Percentiles rank a stretch among this genome's conserved stretches.
These are phyloP conservation scores for Actenoides lindsayi DNA, from an alignment of 2,113 vertebrate species.

Conservation along the genomic window DNA sequence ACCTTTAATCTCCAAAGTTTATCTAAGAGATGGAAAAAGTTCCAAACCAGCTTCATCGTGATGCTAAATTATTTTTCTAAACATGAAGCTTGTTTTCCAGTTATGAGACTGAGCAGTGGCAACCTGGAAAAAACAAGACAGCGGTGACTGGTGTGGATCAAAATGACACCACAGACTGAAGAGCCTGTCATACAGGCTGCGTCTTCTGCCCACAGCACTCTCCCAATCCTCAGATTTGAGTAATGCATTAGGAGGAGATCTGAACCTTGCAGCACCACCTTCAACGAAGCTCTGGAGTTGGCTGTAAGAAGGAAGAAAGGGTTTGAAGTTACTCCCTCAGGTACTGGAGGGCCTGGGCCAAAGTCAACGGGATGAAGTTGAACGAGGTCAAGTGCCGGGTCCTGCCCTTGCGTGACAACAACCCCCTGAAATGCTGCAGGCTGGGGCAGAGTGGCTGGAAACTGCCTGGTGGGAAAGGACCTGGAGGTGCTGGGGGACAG, in stretches of 20 bases:
- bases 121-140: background rate
- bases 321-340: background rate
- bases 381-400: no score
- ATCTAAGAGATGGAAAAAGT: background rate
- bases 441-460: no score
- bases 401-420: no score
- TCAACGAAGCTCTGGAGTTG: background rate
- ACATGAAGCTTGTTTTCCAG: background rate
- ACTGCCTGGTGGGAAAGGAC: no score
- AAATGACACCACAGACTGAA: background rate
- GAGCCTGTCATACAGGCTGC: background rate
- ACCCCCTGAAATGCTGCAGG: no score
- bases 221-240: background rate
- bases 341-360: background rate
- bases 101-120: rapidly evolving
- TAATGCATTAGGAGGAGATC: background rate
- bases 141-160: background rate
- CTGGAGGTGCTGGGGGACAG: no score
- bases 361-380: no score
- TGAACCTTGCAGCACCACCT: background rate
- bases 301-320: background rate
- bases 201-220: background rate
- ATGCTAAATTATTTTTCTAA: background rate
- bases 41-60: background rate
- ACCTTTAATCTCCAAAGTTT: background rate